phyloP scores from a whole-genome alignment of 1,140 invertebrate genomes.

The Drosophila busckii region DNA sequence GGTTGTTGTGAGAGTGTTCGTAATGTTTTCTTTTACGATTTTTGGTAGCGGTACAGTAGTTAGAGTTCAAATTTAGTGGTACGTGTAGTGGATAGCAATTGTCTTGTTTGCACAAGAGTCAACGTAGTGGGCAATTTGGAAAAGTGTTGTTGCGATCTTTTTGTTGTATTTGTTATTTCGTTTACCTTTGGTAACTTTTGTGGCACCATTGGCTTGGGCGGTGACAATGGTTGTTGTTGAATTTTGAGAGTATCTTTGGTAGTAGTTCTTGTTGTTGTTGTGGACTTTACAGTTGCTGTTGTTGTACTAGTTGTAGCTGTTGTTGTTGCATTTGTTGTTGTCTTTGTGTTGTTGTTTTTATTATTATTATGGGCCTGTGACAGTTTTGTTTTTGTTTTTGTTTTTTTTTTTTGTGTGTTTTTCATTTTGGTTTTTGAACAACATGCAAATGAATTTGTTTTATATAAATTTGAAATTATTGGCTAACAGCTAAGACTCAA shows the following conservation, averaged over 20 bases:
- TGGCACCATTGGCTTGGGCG: constrained; percentile 77
- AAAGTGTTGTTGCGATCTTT: constrained; percentile 3
- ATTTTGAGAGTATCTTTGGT: constrained; percentile 65
- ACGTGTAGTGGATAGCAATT: constrained; percentile 9
- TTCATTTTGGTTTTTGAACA: constrained; percentile 37
- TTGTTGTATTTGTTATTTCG: constrained; percentile 9
- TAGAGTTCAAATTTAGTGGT: constrained; percentile 12
- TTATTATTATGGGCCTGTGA: constrained; percentile 55
- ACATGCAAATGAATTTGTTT: constrained; percentile 56
- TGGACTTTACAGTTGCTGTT: constrained; percentile 30
- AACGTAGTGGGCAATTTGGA: constrained; percentile 15
- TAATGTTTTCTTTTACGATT: too few relatives aligned
- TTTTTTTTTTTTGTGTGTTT: constrained; percentile 36
- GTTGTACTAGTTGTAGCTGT: constrained; percentile 33
- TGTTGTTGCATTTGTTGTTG: constrained; percentile 33
- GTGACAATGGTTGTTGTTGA: constrained; percentile 78
- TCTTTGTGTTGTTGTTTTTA: constrained; percentile 44
- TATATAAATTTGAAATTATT: constrained; percentile 1
- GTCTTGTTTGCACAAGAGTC: constrained; percentile 8
- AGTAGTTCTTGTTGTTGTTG: constrained; percentile 46
- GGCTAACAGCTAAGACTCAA: background rate
- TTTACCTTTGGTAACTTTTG: constrained; percentile 78
- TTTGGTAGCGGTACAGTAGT: constrained; percentile 21
- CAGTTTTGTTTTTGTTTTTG: constrained; percentile 39
- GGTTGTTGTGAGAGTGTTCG: too few relatives aligned